phyloP scores from a whole-genome alignment of 2,888 invertebrate genomes.

The Mylabris sibirica region DNA sequence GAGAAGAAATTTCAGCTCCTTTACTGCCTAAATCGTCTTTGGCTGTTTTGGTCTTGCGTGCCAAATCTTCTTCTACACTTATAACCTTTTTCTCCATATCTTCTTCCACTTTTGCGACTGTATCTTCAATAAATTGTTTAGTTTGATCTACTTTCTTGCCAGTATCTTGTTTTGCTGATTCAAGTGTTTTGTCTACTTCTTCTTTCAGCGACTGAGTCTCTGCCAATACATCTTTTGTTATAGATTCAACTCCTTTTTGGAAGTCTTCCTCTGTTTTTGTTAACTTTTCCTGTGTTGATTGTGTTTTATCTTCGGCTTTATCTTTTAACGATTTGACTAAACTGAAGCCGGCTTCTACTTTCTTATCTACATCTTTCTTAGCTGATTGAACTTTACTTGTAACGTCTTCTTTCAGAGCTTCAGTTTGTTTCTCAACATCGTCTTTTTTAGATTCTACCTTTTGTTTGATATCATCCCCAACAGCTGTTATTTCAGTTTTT shows the following conservation, averaged over 20 bases:
- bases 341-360: not conserved
- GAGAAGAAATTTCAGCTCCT: not conserved
- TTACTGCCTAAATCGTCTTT: not conserved
- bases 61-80: not conserved
- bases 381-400: not conserved
- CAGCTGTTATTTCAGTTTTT: conserved; percentile 2
- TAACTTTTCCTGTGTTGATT: not conserved
- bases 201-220: not conserved
- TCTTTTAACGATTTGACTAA: not conserved
- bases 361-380: not conserved
- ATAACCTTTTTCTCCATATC: not conserved
- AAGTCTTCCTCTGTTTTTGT: not conserved
- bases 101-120: conserved; percentile 21
- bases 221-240: not conserved
- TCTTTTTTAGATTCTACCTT: not conserved
- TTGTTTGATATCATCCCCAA: not conserved
- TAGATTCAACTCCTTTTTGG: not conserved
- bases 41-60: not conserved
- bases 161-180: not conserved
- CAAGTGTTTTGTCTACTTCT: not conserved
- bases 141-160: not conserved
- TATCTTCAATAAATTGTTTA: conserved; percentile 1
- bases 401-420: not conserved
- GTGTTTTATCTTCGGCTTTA: not conserved
- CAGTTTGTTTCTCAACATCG: not conserved